These are phyloP conservation scores for Nomada flava DNA, from an alignment of 2,888 invertebrate species.

Conservation along the genomic window DNA sequence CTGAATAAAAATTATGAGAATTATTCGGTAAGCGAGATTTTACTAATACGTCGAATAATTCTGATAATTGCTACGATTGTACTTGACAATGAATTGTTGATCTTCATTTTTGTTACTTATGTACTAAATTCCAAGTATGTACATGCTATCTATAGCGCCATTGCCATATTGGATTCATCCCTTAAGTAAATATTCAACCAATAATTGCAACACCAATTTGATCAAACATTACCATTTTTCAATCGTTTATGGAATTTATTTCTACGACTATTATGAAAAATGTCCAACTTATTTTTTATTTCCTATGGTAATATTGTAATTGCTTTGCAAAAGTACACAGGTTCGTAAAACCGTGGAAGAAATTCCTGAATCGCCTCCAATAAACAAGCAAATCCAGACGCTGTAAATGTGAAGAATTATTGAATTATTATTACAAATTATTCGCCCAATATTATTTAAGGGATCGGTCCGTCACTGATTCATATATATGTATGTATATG, in stretches of 20 bases:
- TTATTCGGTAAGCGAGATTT: conserved; percentile 15
- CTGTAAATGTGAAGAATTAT: background rate
- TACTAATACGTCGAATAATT: conserved; percentile 21
- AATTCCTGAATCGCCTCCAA: background rate
- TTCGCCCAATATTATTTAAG: conserved; percentile 32
- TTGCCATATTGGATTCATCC: conserved; percentile 30
- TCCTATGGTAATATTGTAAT: background rate
- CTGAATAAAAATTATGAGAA: conserved; percentile 12
- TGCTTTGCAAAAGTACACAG: background rate
- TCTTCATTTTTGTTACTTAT: conserved; percentile 14
- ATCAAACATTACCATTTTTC: background rate
- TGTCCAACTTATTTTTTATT: background rate
- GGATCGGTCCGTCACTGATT: conserved; percentile 22
- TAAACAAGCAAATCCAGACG: background rate
- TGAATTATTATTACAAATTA: no score
- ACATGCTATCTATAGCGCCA: conserved; percentile 3
- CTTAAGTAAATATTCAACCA: conserved; percentile 35
- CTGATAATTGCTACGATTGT: conserved; percentile 1
- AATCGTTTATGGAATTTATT: background rate
- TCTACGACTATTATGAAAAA: background rate
- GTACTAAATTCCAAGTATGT: conserved; percentile 6
- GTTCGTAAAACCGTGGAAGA: conserved; percentile 9
- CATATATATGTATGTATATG: background rate
- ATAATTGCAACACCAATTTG: background rate
- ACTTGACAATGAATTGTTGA: conserved; percentile 19